These are phyloP conservation scores for Bufo bufo DNA, from an alignment of 2,113 vertebrate genomes.

Conservation along the genomic window DNA sequence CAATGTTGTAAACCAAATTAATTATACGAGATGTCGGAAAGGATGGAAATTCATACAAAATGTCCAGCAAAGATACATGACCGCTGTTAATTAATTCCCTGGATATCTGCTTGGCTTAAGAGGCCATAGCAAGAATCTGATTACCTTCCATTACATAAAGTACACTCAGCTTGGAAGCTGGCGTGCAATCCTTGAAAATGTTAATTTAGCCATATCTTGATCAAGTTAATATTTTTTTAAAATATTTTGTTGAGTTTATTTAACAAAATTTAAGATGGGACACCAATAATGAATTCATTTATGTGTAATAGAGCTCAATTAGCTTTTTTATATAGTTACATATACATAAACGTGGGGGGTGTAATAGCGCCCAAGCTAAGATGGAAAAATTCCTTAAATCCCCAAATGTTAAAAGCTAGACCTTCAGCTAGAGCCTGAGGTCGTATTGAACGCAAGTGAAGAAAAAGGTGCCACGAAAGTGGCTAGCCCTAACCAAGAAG, in stretches of 20 bases:
- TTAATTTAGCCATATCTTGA: background rate
- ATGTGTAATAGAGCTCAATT: no score
- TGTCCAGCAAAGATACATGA: constrained; percentile 31
- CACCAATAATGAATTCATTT: no score
- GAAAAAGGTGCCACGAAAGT: no score
- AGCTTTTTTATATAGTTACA: no score
- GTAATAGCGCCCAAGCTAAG: no score
- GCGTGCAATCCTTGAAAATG: background rate
- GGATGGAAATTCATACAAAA: background rate
- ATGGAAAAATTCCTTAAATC: no score
- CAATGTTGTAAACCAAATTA: constrained; percentile 26
- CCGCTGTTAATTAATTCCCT: constrained; percentile 17
- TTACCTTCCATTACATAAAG: constrained; percentile 7
- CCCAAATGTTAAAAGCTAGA: no score
- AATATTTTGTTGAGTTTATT: background rate
- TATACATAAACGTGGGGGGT: no score
- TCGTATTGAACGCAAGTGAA: no score
- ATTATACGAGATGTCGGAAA: background rate
- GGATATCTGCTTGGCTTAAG: constrained; percentile 19
- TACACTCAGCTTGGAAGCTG: background rate
- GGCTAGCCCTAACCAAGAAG: no score
- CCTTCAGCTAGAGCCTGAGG: no score
- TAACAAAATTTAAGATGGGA: background rate
- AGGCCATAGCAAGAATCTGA: background rate
- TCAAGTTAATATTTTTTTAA: background rate